Evolutionary conservation across 2,113 vertebrate species (phyloP), one percentile per base, ranked within the genome.

Genomic region (Spea bombifrons): DNA sequence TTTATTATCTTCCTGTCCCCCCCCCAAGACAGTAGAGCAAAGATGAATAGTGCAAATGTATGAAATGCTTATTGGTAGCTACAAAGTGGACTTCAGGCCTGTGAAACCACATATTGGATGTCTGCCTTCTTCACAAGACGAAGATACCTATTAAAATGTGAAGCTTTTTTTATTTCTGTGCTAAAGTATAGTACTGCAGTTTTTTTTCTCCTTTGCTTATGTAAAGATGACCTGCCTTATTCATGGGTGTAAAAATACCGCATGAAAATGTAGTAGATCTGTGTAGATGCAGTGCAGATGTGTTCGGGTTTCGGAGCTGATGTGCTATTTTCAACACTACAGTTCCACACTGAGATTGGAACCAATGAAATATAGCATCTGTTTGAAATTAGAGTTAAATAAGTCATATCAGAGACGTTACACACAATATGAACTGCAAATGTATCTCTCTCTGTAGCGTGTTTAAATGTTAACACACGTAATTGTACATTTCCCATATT

Each of bases 191-290:
- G 30, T 30, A 30, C 30, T 30, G 30, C 30, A 30, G 2, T 30
- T 53, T 10, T 53, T 10, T 53, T 13, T 59, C 55, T 7, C 55
- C 15, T 91, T 88, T 90, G 88, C 91, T 91, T 91, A 85, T 88
- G 80, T 89, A 92, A 89, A 68, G 68, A 87, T 82, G 87, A 84
- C 84, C 87, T 61, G 82, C 85, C 80, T 87, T 85, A 84, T 87
- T 83, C 86, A 84, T 87, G 81, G 82, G 89, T 89, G 87, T 90
- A 90, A 91, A 90, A 92, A 89, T 87, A 86, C 87, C 90, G 86
- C 86, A 87, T 92, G 90, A 89, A 92, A 90, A 91, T 90, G 89
- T 90, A 93, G 91, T 91, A 89, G 88, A 86, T 91, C 89, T 90
- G 90, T 90, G 87, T 84, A 89, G 85, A 87, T 86, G 86, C 86